Base-by-base conservation (phyloP, 2,113 vertebrate genomes). In the Perca fluviatilis region DNA sequence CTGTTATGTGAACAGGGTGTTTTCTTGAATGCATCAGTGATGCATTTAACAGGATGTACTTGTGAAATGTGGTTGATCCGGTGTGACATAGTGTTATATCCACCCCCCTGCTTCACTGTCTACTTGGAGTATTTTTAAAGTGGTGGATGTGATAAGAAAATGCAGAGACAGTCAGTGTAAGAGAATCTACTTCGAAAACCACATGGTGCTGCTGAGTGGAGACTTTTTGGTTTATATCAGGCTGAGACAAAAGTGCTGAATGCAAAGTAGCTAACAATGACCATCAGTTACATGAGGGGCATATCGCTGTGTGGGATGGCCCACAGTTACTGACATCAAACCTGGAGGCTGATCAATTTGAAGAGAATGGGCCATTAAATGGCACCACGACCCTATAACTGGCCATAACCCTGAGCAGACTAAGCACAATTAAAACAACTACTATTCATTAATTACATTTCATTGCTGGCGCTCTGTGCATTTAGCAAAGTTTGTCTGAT, bases 231-330 rank as follows among this genome's bases (percentile, higher is more conserved):
- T 81, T 91, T 83, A 78, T 76, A 69, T 80, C 66, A 71, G 78
- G 61, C 70, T 62, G 67, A 72, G 79, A 78, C 62, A 77, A 88
- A 90, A 90, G 78, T 89, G 92, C 90, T 90, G 90, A 90, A 89
- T 83, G 74, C 80, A 77, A 82, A 87, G 72, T 18, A 74, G 72
- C 74, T 64, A 74, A 65, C 81, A 68, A 61, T 86, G 81, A 79
- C 64, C 77, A 88, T 90, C 81, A 78, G 84, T 91, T 85, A 87
- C 63, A 71, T 8, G 25, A 47, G 78, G 57, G 40, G 74, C 63
- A 81, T 60, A 73, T 86, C 51, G 33, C 74, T 62, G 71, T 57
- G 76, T 67, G 79, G 83, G 85, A 83, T 58, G 77, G 71, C 25
- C 6, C 43, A 18, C 64, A 67, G 68, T 83, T 88, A 86, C 89